Evolutionary conservation across 2,888 invertebrate species (phyloP), one percentile per base, ranked within the genome.

Genomic region (Acanthoscelides obtectus): DNA sequence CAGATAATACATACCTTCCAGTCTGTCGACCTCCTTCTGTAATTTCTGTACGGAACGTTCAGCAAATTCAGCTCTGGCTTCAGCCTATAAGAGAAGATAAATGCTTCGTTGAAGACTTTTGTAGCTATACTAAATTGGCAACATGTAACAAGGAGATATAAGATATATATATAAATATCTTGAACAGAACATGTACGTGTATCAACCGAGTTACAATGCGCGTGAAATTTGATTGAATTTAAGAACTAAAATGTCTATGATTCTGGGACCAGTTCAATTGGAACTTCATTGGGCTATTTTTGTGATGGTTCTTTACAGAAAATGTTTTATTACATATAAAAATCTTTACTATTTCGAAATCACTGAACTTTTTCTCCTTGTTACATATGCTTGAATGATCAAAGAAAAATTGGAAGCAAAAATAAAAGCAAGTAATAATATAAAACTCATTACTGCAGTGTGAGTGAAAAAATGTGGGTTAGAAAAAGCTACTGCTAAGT

Each of bases 21-120:
- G 95, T 94, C 99, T 97, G 94, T 99, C 99, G 90, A 99, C 99
- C 91, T 99, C 99, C 92, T 99, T 99, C 90, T 99, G 99, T 88
- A 99, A 92, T 91, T 99, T 99, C 90, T 99, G 99, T 88, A 99
- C 99, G 86, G 99, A 98, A 90, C 99, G 96, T 90, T 99, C 99
- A 85, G 99, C 99, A 88, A 99, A 99, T 89, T 99, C 98, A 89
- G 99, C 99, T 87, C 99, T 97, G 87, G 99, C 99, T 90, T 99
- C 99, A 94, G 99, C 99, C 99, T 99, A 88, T 67, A 88, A 85
- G 78, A 79, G 74, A 75, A 73, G 75, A 76, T 68, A 74, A 27
- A 65, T 69, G 19, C 20, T 45, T 68, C 64, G 45, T 17, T 45
- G 45, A 12, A 45, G 17, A 45, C 17, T 12, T 70, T 22, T 20